Evolutionary conservation across 2,113 vertebrate genomes (phyloP), one percentile per base, ranked within the genome.

Genomic region (Phalacrocorax pelagicus): DNA sequence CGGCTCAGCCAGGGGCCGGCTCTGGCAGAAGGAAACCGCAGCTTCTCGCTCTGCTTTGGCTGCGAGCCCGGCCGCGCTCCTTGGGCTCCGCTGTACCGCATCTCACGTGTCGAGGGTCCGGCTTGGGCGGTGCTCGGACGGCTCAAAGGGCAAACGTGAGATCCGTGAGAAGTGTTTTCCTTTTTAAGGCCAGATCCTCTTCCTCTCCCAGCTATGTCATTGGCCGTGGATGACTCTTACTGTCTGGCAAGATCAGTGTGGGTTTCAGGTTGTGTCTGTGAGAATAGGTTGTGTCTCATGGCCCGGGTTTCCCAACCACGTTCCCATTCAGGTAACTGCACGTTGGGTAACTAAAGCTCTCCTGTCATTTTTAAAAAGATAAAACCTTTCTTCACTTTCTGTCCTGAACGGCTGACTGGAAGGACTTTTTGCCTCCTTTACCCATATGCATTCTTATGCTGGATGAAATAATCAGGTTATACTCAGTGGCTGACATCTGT

Each of bases 121-220:
- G 40, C n/a, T 6, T 9, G 38, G 34, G 3, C 19, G 30, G 11
- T 27, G 46, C 83, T 59, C 5, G 80, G 20, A 2, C 29, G 7
- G 20, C 7, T 55, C 61, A 30, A 17, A 14, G 71, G 9, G 51
- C 22, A 23, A 17, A 15, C 6, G 3, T 20, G 20, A 15, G 32
- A 3, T 16, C n/a, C 5, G 0, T 3, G 1, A 24, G 70, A 17
- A 24, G n/a, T 11, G 11, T 2, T 73, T 5, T 66, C 46, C 17
- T 21, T 19, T 27, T 36, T 65, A 57, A 46, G 49, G 44, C 34
- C 49, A 36, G 71, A 5, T 54, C 12, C 40, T 63, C 27, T 16
- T 80, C 12, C 8, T 52, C 26, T 27, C 36, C 42, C 13, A 1
- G 9, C 9, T 19, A 6, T 12, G 17, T 22, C 29, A 2, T 12